Percentiles rank a stretch among this genome's conserved stretches.
Evolutionary conservation across 92 coral and sea anemone genomes (phyloP).

Genomic region (Actinostola sp.): DNA sequence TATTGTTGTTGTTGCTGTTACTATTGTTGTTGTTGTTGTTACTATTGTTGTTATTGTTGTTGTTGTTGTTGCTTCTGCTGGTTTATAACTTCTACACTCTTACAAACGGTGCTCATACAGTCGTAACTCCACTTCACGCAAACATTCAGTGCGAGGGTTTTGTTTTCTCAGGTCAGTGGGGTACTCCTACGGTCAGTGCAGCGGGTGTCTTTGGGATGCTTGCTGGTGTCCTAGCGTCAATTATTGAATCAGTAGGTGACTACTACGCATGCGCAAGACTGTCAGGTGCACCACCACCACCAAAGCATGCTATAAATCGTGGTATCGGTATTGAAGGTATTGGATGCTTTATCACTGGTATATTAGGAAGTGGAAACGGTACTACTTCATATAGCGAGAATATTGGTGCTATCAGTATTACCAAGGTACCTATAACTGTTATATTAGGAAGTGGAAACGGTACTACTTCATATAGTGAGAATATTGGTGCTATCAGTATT

Average conservation of each 20-base stretch:
- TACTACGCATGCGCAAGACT: constrained; percentile 97
- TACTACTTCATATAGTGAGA: constrained; percentile 82
- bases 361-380: constrained; percentile 80
- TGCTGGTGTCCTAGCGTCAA: constrained; percentile 89
- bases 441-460: background rate
- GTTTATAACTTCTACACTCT: too few species aligned
- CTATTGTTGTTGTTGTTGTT: too few species aligned
- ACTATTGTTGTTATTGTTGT: too few species aligned
- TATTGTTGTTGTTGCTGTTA: too few species aligned
- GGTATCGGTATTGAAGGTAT: constrained; percentile 92
- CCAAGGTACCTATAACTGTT: constrained; percentile 58
- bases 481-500: constrained; percentile 89
- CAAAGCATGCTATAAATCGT: constrained; percentile 85
- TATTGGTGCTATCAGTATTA: constrained; percentile 88
- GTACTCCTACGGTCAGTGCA: constrained; percentile 85
- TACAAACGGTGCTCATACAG: too few species aligned
- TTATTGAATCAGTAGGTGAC: constrained; percentile 93
- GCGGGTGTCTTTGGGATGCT: constrained; percentile 98
- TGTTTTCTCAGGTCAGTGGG: constrained; percentile 84
- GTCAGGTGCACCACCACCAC: constrained; percentile 96
- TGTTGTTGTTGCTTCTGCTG: too few species aligned
- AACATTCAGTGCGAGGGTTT: background rate
- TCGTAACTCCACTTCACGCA: too few species aligned
- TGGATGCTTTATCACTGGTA: constrained; percentile 79
- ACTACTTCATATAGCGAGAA: constrained; percentile 92